These are phyloP conservation scores for Eulithis testata DNA, from an alignment of 2,888 invertebrate genomes.

Conservation along the genomic window DNA sequence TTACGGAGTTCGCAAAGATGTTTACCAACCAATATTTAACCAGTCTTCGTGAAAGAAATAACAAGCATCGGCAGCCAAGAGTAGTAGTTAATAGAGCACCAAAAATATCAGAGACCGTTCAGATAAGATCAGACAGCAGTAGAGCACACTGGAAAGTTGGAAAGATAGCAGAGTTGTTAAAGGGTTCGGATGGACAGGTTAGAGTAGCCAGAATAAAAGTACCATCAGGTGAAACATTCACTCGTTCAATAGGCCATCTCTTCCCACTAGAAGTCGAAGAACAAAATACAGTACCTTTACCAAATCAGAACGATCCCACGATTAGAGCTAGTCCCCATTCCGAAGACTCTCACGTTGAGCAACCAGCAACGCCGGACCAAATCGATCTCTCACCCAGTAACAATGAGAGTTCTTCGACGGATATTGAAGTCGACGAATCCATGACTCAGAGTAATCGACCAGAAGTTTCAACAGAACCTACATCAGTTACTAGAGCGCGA, in stretches of 20 bases:
- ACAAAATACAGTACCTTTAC: too few relatives aligned
- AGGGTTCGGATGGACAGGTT: too few relatives aligned
- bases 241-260: neutral
- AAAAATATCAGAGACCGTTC: neutral
- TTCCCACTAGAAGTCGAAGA: neutral
- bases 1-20: neutral
- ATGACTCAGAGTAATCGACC: too few relatives aligned
- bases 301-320: too few relatives aligned
- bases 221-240: neutral
- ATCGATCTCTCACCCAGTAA: too few relatives aligned
- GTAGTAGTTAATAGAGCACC: neutral
- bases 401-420: too few relatives aligned
- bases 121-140: neutral
- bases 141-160: constrained; percentile 1
- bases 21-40: neutral
- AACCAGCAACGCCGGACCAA: too few relatives aligned
- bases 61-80: neutral
- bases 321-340: too few relatives aligned
- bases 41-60: neutral
- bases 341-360: too few relatives aligned
- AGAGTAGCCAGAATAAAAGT: neutral
- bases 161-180: neutral
- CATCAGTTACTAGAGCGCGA: too few relatives aligned
- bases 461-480: too few relatives aligned
- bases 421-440: too few relatives aligned